Evolutionary conservation across 2,113 vertebrate genomes (phyloP).

Genomic region (Catharus bicknelli): DNA sequence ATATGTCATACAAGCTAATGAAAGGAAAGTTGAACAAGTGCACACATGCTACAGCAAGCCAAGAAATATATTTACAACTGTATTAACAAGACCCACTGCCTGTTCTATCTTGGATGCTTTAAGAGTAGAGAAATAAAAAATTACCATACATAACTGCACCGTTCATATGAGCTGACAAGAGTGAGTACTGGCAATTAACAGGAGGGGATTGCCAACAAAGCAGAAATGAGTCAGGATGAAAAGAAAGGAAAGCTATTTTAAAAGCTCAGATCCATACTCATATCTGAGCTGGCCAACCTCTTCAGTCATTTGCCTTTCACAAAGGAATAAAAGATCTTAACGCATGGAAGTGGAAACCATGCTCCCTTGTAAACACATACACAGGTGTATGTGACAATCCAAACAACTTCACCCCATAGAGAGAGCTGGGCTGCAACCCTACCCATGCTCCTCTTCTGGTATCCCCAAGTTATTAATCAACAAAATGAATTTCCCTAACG

Average conservation of each 20-base stretch:
- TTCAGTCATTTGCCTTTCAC: neutral
- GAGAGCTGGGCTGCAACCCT: neutral
- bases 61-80: slow-evolving; percentile 28
- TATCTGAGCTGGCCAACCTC: neutral
- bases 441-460: neutral
- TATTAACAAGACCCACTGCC: slow-evolving; percentile 10
- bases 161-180: neutral
- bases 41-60: neutral
- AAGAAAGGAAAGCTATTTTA: neutral
- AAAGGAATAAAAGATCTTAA: neutral
- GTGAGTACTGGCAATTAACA: neutral
- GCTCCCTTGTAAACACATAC: neutral
- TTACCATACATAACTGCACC: neutral
- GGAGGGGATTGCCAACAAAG: neutral
- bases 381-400: neutral
- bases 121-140: slow-evolving; percentile 15
- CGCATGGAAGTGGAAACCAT: neutral
- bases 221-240: neutral
- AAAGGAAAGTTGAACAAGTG: slow-evolving; percentile 48
- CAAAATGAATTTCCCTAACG: neutral
- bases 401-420: neutral
- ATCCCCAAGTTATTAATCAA: neutral
- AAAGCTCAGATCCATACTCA: neutral
- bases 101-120: neutral
- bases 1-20: slow-evolving; percentile 19